Percentiles rank a stretch among this genome's conserved stretches.
Evolutionary conservation across 2,888 invertebrate species (phyloP).

Genomic region (Bursaphelenchus okinawaensis): DNA sequence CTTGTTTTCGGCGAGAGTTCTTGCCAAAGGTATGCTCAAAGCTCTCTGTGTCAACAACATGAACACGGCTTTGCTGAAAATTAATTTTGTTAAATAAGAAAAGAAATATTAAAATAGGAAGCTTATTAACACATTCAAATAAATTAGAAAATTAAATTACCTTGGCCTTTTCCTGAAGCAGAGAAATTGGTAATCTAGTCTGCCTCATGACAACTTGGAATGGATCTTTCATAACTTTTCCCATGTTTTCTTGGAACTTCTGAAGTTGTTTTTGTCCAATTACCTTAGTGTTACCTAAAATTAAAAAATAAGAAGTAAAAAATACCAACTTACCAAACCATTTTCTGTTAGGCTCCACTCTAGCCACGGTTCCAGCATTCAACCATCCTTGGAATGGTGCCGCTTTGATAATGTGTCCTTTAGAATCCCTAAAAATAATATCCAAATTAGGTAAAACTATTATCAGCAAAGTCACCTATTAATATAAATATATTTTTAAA

Average conservation of each 20-base stretch:
- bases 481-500: not conserved
- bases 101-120: not conserved
- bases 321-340: slow-evolving; percentile 75
- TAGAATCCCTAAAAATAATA: slow-evolving; percentile 65
- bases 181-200: slow-evolving; percentile 83
- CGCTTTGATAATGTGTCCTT: slow-evolving; percentile 80
- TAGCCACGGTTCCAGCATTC: slow-evolving; percentile 79
- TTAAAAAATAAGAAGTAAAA: not conserved
- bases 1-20: slow-evolving; percentile 83
- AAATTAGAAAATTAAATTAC: slow-evolving; percentile 53
- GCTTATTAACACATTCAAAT: not conserved
- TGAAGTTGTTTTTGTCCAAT: slow-evolving; percentile 74
- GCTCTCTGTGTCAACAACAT: slow-evolving; percentile 88
- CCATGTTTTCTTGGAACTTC: slow-evolving; percentile 78
- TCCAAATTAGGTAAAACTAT: not conserved
- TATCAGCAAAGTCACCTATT: not conserved
- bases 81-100: not conserved
- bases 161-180: slow-evolving; percentile 78
- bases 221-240: slow-evolving; percentile 86
- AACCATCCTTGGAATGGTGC: slow-evolving; percentile 91
- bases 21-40: slow-evolving; percentile 90
- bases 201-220: slow-evolving; percentile 96
- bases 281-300: slow-evolving; percentile 77
- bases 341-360: slow-evolving; percentile 92
- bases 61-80: slow-evolving; percentile 76